Conservation (phyloP, 1,140 invertebrate genomes). For the Drosophila malerkotliana region DNA sequence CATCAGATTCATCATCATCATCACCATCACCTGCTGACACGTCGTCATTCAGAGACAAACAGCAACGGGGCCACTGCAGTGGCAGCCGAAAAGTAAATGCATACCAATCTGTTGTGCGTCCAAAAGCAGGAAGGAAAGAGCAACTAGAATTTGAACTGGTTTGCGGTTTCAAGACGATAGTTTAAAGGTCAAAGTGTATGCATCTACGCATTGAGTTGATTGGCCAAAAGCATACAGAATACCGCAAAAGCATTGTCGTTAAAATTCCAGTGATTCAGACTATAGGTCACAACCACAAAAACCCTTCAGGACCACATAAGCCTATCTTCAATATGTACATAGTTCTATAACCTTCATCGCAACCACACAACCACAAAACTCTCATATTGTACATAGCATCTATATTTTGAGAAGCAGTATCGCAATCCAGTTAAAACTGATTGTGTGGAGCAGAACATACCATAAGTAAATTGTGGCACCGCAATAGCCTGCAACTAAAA, state of each 20-base stretch:
- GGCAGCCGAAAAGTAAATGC: constrained; percentile 59
- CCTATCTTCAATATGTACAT: constrained; percentile 48
- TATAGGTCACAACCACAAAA: neutral
- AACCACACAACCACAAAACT: constrained; percentile 8
- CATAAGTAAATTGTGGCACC: constrained; percentile 64
- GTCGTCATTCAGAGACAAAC: constrained; percentile 73
- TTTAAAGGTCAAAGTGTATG: neutral
- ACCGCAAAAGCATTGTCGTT: neutral
- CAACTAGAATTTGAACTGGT: too few relatives aligned
- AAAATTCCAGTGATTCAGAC: neutral
- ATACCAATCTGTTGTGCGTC: constrained; percentile 26
- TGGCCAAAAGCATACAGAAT: neutral
- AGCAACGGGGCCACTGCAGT: constrained; percentile 56
- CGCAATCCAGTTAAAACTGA: constrained; percentile 35
- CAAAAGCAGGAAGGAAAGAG: neutral
- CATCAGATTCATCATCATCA: constrained; percentile 44
- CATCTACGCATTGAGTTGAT: neutral
- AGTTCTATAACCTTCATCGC: constrained; percentile 15
- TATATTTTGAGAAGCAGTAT: constrained; percentile 64
- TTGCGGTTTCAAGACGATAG: neutral
- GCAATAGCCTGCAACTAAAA: constrained; percentile 46
- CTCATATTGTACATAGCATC: constrained; percentile 50
- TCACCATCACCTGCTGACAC: constrained; percentile 57
- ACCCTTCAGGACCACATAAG: constrained; percentile 21
- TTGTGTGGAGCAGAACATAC: constrained; percentile 49